These are phyloP conservation scores for Lamellibrachia luymesi DNA, from an alignment of 1,140 invertebrate species.

Conservation along the genomic window DNA sequence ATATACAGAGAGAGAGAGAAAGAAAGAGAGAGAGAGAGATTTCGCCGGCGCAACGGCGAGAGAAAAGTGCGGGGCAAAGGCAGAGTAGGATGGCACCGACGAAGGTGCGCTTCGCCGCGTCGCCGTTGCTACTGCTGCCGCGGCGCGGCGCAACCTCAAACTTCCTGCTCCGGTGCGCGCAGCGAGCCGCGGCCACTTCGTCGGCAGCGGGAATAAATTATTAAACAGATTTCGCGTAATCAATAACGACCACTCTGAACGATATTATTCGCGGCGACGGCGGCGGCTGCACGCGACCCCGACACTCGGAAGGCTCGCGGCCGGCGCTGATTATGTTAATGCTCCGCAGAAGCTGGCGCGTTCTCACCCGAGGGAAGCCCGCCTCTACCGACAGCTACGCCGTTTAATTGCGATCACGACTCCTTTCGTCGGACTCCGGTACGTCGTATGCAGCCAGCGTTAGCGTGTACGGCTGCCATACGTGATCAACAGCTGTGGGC, in stretches of 20 bases:
- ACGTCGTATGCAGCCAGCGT: not conserved
- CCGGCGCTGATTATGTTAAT: not conserved
- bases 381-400: not conserved
- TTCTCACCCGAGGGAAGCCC: not conserved
- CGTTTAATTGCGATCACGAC: not conserved
- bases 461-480: not conserved
- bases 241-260: not conserved
- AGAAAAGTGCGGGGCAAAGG: not conserved
- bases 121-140: not conserved
- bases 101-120: not conserved
- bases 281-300: not conserved
- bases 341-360: not conserved
- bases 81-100: not conserved
- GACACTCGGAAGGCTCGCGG: not conserved
- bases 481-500: not conserved
- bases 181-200: not conserved
- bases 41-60: not conserved
- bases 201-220: not conserved
- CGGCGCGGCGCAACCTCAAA: not conserved
- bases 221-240: conserved; percentile 5
- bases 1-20: too few relatives aligned
- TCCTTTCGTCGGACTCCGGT: not conserved
- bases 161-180: not conserved
- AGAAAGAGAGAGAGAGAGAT: too few relatives aligned
- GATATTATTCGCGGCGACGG: not conserved